Base-by-base conservation (phyloP, 2,113 vertebrate species). In the Chionomys nivalis region DNA sequence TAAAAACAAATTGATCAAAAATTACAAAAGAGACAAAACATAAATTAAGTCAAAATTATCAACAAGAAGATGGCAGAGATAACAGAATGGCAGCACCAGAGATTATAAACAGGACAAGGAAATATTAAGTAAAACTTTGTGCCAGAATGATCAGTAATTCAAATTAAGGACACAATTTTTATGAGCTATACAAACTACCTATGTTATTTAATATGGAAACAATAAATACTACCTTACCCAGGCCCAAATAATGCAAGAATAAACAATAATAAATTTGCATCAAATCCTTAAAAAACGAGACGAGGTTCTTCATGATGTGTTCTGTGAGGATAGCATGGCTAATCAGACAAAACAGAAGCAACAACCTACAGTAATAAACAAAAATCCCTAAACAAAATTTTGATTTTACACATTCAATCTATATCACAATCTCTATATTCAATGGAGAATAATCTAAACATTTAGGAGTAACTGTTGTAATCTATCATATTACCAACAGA, bases 21-120 rank as follows among this genome's bases (percentile, higher is more conserved):
- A 65, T 16, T 61, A 88, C 87, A 85, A 93, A n/a, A 70, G 21
- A 33, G 16, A 65, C 2, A 65, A 79, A 14, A 87, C 1, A 68
- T 21, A 93, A 87, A 90, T 55, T 65, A 77, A 83, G 63, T 76
- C 79, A 72, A 87, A 93, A 58, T 82, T 65, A 83, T n/a, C 49
- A 94, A 33, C 31, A 94, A 55, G 19, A 39, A 26, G 63, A 42
- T 36, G 39, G 5, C 13, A 87, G 31, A 63, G 28, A 8, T 65
- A 39, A 58, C 83, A 65, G 31, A 52, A 96, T 33, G 9, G 36
- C 39, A 90, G 9, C 44, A 72, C 44, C 2, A 72, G 31, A 55
- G 39, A 93, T 77, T 31, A 72, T 0, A 77, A 72, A 7, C 2
- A 91, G 33, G 49, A 44, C 3, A 65, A 90, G 49, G 42, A 83